Conservation (phyloP, 2,888 invertebrate genomes). For the Serrognathus titanus region DNA sequence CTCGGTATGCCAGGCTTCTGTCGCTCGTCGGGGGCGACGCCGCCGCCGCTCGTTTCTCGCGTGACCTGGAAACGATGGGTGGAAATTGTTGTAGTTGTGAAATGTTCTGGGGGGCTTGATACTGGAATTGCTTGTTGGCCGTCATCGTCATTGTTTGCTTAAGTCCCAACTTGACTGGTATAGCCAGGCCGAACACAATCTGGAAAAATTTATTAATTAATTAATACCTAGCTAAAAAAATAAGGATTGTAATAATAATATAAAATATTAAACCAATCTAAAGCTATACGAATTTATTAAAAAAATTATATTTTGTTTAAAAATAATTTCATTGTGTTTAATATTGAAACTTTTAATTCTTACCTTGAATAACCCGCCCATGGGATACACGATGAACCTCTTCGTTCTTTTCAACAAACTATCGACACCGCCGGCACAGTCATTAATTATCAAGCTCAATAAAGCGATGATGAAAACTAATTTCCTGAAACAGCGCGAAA, state of each 20-base stretch:
- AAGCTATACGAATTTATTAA: no score
- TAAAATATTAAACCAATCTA: no score
- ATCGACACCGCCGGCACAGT: background rate
- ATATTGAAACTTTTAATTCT: background rate
- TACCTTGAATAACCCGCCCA: conserved; percentile 13
- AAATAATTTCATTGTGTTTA: background rate
- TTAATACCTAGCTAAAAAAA: background rate
- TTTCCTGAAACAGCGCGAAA: no score
- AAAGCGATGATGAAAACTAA: no score
- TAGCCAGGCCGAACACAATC: conserved; percentile 58
- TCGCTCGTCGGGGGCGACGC: conserved; percentile 28
- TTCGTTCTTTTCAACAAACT: conserved; percentile 6
- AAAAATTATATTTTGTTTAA: no score
- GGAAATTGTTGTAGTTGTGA: conserved; percentile 37
- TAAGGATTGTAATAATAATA: no score
- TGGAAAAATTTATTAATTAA: conserved; percentile 38
- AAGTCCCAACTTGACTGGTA: conserved; percentile 55
- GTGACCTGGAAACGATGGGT: conserved; percentile 33
- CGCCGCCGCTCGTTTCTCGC: conserved; percentile 25
- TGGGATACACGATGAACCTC: conserved; percentile 14
- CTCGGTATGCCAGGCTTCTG: conserved; percentile 37
- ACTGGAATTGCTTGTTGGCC: conserved; percentile 66
- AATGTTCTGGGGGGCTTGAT: conserved; percentile 41
- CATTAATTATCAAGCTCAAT: no score
- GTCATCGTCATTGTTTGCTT: conserved; percentile 56